Evolutionary conservation across 1,140 invertebrate species (phyloP), one percentile per base, ranked within the genome.

Genomic region (Tribolium madens): DNA sequence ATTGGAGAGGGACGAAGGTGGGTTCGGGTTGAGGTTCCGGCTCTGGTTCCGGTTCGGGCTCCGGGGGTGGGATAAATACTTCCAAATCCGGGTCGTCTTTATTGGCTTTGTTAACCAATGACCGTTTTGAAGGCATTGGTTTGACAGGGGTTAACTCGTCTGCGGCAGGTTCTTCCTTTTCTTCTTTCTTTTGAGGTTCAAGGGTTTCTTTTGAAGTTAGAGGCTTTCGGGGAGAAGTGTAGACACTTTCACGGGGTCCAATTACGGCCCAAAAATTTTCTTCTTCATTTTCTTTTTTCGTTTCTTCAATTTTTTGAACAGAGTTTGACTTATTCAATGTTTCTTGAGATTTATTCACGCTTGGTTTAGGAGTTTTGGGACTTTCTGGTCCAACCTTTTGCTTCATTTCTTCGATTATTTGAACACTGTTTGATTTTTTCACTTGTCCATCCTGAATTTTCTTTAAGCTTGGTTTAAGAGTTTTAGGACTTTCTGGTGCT

Each of bases 261-360:
- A 88, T 88, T 84, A 85, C 87, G 74, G 85, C 85, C 89, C 88
- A 89, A 85, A 89, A 89, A 77, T 88, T 87, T 18, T 85, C 86
- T 77, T 64, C 64, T 18, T 73, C 78, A 7, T 57, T 42, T 9
- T 74, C 13, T 4, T 26, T 50, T 18, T 69, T 6, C 5, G 9
- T 69, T 47, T 71, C 69, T 71, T 71, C 69, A n/a, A 17, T 36
- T 52, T 71, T 71, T 13, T 31, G 12, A 17, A 5, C 18, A 18
- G 17, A 26, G 31, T 26, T 64, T 64, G 57, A 13, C 12, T 64
- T 64, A 26, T 12, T 64, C 4, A 33, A 2, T 57, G 0, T 57
- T 57, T 57, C 15, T 57, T 15, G 10, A 15, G 5, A 4, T 57
- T 57, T 57, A 0, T 3, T 57, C 10, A 15, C n/a, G n/a, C 4